phyloP scores from a whole-genome alignment of 2,113 vertebrate genomes.

The Trogon melanurus region DNA sequence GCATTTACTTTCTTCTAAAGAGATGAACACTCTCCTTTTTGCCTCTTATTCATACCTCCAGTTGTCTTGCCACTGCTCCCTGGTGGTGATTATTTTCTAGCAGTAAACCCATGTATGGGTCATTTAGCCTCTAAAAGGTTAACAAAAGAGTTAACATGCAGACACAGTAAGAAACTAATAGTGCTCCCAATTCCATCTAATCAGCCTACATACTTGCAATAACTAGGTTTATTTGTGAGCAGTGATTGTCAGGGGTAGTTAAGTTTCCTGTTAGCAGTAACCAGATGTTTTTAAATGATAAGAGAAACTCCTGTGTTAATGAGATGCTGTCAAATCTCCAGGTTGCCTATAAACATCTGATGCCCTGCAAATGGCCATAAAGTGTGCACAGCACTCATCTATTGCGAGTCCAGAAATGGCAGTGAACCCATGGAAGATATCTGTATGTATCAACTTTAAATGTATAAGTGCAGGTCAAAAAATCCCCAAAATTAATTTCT shows the following conservation, averaged over 20 bases:
- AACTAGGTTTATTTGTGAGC: neutral
- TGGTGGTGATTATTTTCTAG: neutral
- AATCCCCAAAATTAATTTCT: neutral
- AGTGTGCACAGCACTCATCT: accelerated
- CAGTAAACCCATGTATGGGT: neutral
- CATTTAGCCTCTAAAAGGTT: neutral
- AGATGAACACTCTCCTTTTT: neutral
- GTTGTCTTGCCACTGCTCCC: neutral
- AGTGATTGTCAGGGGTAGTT: neutral
- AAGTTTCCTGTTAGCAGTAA: neutral
- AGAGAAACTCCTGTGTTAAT: neutral
- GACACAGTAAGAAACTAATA: neutral
- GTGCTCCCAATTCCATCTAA: neutral
- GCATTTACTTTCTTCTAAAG: neutral
- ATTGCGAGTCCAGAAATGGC: neutral
- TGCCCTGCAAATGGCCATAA: neutral
- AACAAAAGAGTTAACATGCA: neutral
- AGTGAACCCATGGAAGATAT: neutral
- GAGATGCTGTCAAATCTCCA: neutral
- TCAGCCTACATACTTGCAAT: neutral
- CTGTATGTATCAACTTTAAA: neutral
- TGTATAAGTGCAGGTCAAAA: neutral
- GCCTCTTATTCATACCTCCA: neutral
- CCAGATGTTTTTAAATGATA: neutral
- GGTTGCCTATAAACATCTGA: neutral